Conservation (phyloP, 2,888 invertebrate species). For the Idaea biselata region DNA sequence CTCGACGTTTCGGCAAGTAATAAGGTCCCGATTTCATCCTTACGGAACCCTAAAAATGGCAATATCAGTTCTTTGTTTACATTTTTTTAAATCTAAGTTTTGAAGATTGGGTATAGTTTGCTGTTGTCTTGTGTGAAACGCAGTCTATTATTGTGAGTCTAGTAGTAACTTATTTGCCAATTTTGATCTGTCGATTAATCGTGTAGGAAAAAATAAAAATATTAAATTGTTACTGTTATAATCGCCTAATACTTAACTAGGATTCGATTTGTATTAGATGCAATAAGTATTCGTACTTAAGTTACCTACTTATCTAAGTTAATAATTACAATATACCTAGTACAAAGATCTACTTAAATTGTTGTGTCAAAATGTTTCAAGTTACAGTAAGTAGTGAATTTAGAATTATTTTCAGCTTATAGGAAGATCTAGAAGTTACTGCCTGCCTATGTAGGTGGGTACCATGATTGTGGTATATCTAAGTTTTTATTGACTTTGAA, state of each 20-base stretch:
- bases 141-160: not conserved
- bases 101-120: too few species aligned
- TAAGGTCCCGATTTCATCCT: too few species aligned
- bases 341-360: not conserved
- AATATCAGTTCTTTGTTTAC: too few species aligned
- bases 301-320: too few species aligned
- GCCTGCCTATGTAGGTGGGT: too few species aligned
- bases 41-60: too few species aligned
- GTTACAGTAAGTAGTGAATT: not conserved
- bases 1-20: too few species aligned
- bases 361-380: conserved; percentile 4
- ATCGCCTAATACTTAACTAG: not conserved
- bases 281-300: not conserved
- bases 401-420: not conserved
- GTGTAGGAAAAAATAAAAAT: not conserved
- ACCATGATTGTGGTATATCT: too few species aligned
- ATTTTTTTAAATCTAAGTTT: too few species aligned
- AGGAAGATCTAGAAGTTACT: not conserved
- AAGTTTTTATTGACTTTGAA: too few species aligned
- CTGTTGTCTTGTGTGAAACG: not conserved
- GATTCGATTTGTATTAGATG: not conserved
- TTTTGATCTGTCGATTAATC: not conserved
- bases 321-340: not conserved
- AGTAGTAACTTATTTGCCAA: not conserved
- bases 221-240: not conserved